Evolutionary conservation across 2,797 vertebrate species (phyloP).

Genomic region (Lagorchestes hirsutus): DNA sequence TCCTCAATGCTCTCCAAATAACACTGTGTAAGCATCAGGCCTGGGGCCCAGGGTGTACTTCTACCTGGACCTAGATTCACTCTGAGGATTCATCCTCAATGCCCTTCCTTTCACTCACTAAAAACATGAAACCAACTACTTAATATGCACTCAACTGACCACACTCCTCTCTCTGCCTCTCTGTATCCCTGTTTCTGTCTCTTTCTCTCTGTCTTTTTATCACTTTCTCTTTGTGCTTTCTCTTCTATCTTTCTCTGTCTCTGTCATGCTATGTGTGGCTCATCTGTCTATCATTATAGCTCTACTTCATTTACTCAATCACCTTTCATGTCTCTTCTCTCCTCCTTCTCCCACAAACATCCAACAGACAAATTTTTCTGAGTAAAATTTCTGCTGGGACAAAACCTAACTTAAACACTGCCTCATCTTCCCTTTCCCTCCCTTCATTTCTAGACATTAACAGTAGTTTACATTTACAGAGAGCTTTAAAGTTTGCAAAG

Average conservation of each 20-base stretch:
- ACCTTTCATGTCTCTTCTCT: background rate
- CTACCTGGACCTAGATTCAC: background rate
- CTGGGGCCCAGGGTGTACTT: background rate
- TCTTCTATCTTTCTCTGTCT: background rate
- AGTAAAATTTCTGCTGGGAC: background rate
- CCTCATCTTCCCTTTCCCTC: background rate
- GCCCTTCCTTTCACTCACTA: background rate
- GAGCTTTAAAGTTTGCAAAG: background rate
- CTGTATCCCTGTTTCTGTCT: background rate
- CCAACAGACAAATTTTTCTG: background rate
- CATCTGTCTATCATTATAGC: background rate
- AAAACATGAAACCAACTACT: background rate
- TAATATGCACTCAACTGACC: background rate
- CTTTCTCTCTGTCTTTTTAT: background rate
- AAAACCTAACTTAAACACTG: background rate
- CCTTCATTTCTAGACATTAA: background rate
- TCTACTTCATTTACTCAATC: background rate
- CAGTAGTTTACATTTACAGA: background rate
- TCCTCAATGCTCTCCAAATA: background rate
- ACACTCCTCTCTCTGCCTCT: background rate
- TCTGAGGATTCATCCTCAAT: background rate
- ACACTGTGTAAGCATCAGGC: background rate
- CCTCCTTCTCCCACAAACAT: background rate
- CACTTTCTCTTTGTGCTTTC: background rate
- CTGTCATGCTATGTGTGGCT: background rate